Base-by-base conservation (phyloP, 2,888 invertebrate species). In the Eupithecia pulchellata region DNA sequence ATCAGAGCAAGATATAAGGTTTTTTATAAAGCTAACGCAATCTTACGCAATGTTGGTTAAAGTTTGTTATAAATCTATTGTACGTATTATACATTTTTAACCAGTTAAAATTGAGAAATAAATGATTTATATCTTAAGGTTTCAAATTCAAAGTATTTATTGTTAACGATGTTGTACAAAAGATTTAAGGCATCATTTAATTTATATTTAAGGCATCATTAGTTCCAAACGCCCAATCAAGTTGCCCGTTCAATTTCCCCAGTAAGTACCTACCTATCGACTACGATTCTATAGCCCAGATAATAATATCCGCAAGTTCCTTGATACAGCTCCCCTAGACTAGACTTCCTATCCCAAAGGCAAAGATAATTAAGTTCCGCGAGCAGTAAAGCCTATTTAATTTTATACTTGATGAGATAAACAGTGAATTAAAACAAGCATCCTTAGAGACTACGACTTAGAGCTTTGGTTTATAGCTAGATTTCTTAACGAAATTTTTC, bases 371-470 rank as follows among this genome's bases (percentile, higher is more conserved):
- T 11, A 55, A 25, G 55, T 65, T 27, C 17, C 29, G 65, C 55
- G 8, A 47, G 6, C n/a, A 65, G 25, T 11, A 29, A 64, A 36
- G 62, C 20, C 36, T 36, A 25, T 20, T 39, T 39, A 60, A 60
- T 60, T 60, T 60, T 20, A 3, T 32, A 32, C 60, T 60, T 60
- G 11, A 60, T 60, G 30, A n/a, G 60, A 30, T 60, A 60, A 60
- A 60, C n/a, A 1, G 60, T 32, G n/a, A n/a, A 30, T n/a, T 30
- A 32, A 20, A 32, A 32, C 27, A 27, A 29, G 8, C 29, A 57
- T 17, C n/a, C 2, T 57, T 17, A 1, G n/a, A 0, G 13, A 4
- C 17, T 29, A 27, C 2, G 29, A 17, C 13, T 27, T 55, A 14
- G 13, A 27, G 55, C 9, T 25, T 6, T 27, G 14, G 9, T n/a